phyloP scores from a whole-genome alignment of 1,140 invertebrate species.

The silkworm (Bombyx mori) region DNA sequence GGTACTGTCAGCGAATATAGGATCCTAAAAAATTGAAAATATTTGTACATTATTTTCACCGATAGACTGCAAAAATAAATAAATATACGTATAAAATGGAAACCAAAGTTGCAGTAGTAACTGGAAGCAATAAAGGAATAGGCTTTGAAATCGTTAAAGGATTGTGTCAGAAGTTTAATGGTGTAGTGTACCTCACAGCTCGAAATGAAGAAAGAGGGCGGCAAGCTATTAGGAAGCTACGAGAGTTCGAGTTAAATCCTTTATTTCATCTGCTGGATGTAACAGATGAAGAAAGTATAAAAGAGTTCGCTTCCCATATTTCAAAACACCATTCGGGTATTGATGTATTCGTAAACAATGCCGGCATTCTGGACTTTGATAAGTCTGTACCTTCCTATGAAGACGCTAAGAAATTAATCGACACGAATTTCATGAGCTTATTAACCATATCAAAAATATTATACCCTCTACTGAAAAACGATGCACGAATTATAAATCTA shows the following conservation, averaged over 20 bases:
- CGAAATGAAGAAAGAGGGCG: conserved; percentile 74
- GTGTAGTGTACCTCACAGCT: conserved; percentile 78
- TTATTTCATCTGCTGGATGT: conserved; percentile 81
- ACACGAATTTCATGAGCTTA: conserved; percentile 80
- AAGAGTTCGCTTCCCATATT: conserved; percentile 74
- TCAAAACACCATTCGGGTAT: conserved; percentile 79
- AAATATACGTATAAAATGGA: conserved; percentile 60
- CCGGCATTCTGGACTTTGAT: conserved; percentile 80
- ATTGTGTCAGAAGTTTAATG: conserved; percentile 76
- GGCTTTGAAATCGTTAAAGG: conserved; percentile 81
- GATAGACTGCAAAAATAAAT: conserved; percentile 7
- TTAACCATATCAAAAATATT: conserved; percentile 76
- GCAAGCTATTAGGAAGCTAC: conserved; percentile 73
- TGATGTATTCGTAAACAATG: conserved; percentile 90
- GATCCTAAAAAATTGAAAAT: too few species aligned
- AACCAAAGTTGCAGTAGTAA: conserved; percentile 74
- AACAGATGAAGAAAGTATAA: conserved; percentile 73
- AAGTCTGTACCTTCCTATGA: conserved; percentile 76
- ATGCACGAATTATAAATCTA: conserved; percentile 82
- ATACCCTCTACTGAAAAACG: conserved; percentile 78
- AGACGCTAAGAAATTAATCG: conserved; percentile 80
- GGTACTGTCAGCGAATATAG: too few species aligned
- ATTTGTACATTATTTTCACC: background rate
- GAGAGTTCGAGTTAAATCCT: conserved; percentile 70
- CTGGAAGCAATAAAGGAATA: conserved; percentile 84